These are phyloP conservation scores for Zosterops pallidus DNA, from an alignment of 2,113 vertebrate genomes.

Conservation along the genomic window DNA sequence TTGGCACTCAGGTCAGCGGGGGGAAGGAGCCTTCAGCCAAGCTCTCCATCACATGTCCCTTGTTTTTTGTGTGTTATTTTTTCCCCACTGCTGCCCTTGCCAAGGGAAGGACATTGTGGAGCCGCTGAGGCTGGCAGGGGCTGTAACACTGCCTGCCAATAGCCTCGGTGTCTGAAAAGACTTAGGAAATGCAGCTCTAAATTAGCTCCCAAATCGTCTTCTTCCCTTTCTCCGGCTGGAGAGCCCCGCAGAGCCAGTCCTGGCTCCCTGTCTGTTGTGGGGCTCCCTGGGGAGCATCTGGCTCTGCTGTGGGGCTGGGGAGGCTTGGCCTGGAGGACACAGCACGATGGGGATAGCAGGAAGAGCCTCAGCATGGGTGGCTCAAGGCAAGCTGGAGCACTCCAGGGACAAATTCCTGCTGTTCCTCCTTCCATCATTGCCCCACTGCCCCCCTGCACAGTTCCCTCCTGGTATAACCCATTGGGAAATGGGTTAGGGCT, in stretches of 20 bases:
- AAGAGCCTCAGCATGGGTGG: fast-evolving
- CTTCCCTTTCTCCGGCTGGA: not conserved
- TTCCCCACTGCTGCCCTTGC: slow-evolving; percentile 41
- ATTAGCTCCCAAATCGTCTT: slow-evolving; percentile 31
- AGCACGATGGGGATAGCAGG: fast-evolving
- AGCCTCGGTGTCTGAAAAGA: slow-evolving; percentile 35
- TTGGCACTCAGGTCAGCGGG: not conserved
- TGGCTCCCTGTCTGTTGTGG: fast-evolving
- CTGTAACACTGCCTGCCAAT: slow-evolving; percentile 22
- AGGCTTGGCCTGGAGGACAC: not conserved
- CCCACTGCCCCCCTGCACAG: fast-evolving
- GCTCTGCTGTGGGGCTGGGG: not conserved
- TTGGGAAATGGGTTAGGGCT: fast-evolving
- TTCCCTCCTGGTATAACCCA: fast-evolving
- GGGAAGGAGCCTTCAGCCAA: slow-evolving; percentile 8
- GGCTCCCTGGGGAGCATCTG: fast-evolving
- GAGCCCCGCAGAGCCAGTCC: not conserved
- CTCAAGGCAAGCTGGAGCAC: not conserved
- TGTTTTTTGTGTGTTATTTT: slow-evolving; percentile 60
- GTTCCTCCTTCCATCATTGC: not conserved
- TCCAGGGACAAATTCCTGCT: not conserved
- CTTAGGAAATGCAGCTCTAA: slow-evolving; percentile 46
- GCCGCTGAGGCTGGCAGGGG: slow-evolving; percentile 48
- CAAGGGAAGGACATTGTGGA: slow-evolving; percentile 53
- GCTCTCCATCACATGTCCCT: slow-evolving; percentile 49